Evolutionary conservation across 1,140 invertebrate genomes (phyloP).

Genomic region (Bradynema listronoti): DNA sequence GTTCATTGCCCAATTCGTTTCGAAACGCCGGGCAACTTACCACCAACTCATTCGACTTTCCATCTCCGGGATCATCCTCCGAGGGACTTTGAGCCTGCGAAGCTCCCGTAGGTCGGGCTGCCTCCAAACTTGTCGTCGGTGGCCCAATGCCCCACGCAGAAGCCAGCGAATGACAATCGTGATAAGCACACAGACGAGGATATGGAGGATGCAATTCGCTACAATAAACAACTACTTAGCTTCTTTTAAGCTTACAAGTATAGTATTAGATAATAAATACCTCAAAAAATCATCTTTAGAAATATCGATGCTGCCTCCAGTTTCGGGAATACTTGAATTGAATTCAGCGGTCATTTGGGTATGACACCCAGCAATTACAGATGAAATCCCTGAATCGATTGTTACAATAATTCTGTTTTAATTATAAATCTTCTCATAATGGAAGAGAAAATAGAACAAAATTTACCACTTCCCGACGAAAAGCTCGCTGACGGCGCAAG

Average conservation of each 20-base stretch:
- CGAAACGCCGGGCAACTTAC: slow-evolving; percentile 53
- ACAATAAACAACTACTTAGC: neutral
- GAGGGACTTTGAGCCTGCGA: slow-evolving; percentile 42
- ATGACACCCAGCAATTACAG: too few relatives aligned
- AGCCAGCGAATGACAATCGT: slow-evolving; percentile 52
- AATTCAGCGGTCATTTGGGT: too few relatives aligned
- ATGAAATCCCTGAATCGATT: too few relatives aligned
- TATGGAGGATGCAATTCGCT: slow-evolving; percentile 44
- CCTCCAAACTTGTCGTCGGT: slow-evolving; percentile 40
- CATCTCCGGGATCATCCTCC: slow-evolving; percentile 55
- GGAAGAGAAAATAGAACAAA: too few relatives aligned
- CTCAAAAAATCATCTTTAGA: neutral
- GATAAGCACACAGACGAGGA: slow-evolving; percentile 51
- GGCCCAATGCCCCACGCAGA: slow-evolving; percentile 50
- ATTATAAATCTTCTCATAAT: too few relatives aligned
- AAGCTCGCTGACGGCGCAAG: too few relatives aligned
- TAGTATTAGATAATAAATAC: too few relatives aligned
- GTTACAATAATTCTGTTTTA: too few relatives aligned
- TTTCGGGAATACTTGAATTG: too few relatives aligned
- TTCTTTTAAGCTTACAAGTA: too few relatives aligned
- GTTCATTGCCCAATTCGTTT: slow-evolving; percentile 55
- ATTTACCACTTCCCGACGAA: too few relatives aligned
- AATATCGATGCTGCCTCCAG: neutral
- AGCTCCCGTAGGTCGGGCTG: slow-evolving; percentile 43
- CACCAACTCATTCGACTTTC: slow-evolving; percentile 53